phyloP scores from a whole-genome alignment of 2,888 invertebrate species.

The Malthinus flaveolus region DNA sequence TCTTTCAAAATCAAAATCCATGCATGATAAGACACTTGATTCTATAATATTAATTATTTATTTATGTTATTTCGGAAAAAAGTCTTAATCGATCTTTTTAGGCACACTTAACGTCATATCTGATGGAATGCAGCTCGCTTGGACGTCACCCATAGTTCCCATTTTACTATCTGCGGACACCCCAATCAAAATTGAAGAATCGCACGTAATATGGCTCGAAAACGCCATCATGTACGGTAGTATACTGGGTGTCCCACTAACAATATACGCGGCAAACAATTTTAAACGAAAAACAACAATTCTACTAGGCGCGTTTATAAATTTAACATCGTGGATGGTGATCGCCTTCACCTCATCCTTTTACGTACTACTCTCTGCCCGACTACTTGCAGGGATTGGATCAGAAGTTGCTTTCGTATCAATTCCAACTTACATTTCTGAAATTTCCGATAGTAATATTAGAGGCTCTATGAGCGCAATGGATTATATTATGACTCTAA shows the following conservation, averaged over 20 bases:
- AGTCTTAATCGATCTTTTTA: conserved; percentile 39
- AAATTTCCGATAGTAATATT: conserved; percentile 51
- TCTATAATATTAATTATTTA: too few relatives aligned
- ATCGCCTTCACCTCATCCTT: conserved; percentile 45
- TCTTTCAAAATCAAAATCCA: too few relatives aligned
- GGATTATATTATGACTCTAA: conserved; percentile 52
- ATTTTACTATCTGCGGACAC: conserved; percentile 41
- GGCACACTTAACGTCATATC: conserved; percentile 48
- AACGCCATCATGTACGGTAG: too few relatives aligned
- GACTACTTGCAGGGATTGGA: conserved; percentile 49
- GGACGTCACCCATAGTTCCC: conserved; percentile 49
- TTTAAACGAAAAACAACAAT: conserved; percentile 47
- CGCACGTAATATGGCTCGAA: conserved; percentile 22
- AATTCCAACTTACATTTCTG: conserved; percentile 52
- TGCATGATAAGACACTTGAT: too few relatives aligned
- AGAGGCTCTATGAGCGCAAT: conserved; percentile 49
- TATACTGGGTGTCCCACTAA: conserved; percentile 22
- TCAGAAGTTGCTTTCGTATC: conserved; percentile 52
- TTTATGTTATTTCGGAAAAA: too few relatives aligned
- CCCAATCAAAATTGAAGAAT: conserved; percentile 41
- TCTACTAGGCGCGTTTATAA: conserved; percentile 44
- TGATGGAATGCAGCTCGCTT: conserved; percentile 53
- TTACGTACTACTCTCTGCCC: conserved; percentile 45
- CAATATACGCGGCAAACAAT: conserved; percentile 45
- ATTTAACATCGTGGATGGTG: conserved; percentile 46